A percentile compares a stretch with the other conserved stretches of the same genome.
Conservation (phyloP, 2,888 invertebrate genomes). For the Trichopria drosophilae region DNA sequence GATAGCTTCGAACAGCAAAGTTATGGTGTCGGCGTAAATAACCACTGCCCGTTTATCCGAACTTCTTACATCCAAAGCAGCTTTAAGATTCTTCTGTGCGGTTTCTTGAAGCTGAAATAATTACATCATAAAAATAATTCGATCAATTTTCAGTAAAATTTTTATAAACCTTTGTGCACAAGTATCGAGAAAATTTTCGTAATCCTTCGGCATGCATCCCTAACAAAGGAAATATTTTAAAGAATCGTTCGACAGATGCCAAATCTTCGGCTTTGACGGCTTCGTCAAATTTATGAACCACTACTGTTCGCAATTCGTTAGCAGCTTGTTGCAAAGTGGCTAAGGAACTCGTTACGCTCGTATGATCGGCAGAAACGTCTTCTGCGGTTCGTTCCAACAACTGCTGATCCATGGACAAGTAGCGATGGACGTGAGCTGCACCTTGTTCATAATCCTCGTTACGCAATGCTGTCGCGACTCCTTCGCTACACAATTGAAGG, state of each 20-base stretch:
- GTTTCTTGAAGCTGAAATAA: slow-evolving; percentile 64
- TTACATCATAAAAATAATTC: slow-evolving; percentile 2
- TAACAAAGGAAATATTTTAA: slow-evolving; percentile 94
- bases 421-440: slow-evolving; percentile 92
- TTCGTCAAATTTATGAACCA: slow-evolving; percentile 84
- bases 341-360: slow-evolving; percentile 73
- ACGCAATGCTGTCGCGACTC: slow-evolving; percentile 91
- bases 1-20: slow-evolving; percentile 81
- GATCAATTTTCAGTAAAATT: slow-evolving; percentile 11
- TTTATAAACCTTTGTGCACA: slow-evolving; percentile 72
- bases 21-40: slow-evolving; percentile 83
- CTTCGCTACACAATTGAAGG: slow-evolving; percentile 92
- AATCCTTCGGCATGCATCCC: slow-evolving; percentile 90
- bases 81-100: slow-evolving; percentile 72
- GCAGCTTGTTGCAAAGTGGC: slow-evolving; percentile 76
- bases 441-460: slow-evolving; percentile 97
- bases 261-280: slow-evolving; percentile 86
- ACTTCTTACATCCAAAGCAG: slow-evolving; percentile 67
- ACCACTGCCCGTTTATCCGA: slow-evolving; percentile 75
- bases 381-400: slow-evolving; percentile 75
- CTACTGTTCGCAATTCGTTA: slow-evolving; percentile 69
- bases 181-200: slow-evolving; percentile 81
- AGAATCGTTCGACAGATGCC: slow-evolving; percentile 89
- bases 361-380: slow-evolving; percentile 72
- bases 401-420: slow-evolving; percentile 88